These are phyloP conservation scores for Helicoverpa armigera DNA, from an alignment of 1,140 invertebrate genomes.

Conservation along the genomic window DNA sequence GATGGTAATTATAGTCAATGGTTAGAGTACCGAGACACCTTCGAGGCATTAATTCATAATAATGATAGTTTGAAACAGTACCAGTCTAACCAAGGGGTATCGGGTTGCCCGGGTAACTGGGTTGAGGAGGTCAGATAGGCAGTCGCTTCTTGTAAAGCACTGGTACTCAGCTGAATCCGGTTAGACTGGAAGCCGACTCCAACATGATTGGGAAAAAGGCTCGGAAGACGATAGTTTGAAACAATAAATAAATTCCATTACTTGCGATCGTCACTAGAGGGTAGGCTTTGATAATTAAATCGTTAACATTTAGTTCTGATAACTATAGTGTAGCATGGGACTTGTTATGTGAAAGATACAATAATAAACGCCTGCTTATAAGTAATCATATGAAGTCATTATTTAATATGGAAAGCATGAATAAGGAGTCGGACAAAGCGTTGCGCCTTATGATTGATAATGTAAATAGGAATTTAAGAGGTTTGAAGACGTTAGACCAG, in stretches of 20 bases:
- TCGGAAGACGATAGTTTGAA: too few relatives aligned
- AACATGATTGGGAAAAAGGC: too few relatives aligned
- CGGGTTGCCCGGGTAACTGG: too few relatives aligned
- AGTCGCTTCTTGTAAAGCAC: too few relatives aligned
- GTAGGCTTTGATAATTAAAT: not conserved
- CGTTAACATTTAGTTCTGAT: not conserved
- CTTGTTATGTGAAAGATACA: not conserved
- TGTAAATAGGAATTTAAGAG: not conserved
- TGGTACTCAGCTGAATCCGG: too few relatives aligned
- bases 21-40: not conserved
- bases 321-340: not conserved
- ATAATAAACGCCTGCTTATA: not conserved
- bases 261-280: not conserved
- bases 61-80: too few relatives aligned
- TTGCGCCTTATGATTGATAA: not conserved
- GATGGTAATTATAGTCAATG: not conserved
- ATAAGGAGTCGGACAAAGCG: not conserved
- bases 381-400: not conserved
- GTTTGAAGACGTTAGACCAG: not conserved
- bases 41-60: not conserved
- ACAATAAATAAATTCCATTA: slow-evolving; percentile 8
- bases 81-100: too few relatives aligned
- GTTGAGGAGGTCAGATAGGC: too few relatives aligned
- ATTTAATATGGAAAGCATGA: not conserved
- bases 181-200: too few relatives aligned